These are phyloP conservation scores for Andrena cerasifolii DNA, from an alignment of 1,140 invertebrate species.

Conservation along the genomic window DNA sequence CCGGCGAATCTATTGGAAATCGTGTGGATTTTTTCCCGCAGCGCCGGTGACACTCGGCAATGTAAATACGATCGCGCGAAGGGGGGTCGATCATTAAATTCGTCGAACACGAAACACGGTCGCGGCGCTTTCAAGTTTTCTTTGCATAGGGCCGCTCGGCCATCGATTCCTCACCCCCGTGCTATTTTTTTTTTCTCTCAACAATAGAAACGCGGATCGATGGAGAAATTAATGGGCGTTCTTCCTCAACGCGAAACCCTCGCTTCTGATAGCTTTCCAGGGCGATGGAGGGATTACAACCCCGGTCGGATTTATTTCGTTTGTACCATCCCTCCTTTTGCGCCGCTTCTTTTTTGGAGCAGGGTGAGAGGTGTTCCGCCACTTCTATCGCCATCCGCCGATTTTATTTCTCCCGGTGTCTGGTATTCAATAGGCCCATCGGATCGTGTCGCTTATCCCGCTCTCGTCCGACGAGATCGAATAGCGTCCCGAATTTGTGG, in stretches of 20 bases:
- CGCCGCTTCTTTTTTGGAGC: neutral
- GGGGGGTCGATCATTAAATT: slow-evolving; percentile 30
- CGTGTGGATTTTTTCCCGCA: slow-evolving; percentile 2
- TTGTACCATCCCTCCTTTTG: neutral
- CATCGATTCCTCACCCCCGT: neutral
- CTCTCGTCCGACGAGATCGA: neutral
- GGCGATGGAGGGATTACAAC: neutral
- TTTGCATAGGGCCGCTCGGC: slow-evolving; percentile 3
- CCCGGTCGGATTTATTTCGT: neutral
- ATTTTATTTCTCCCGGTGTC: slow-evolving; percentile 35
- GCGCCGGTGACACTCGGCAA: neutral
- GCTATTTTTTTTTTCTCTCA: too few species aligned
- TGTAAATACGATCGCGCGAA: slow-evolving; percentile 11
- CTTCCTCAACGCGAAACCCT: slow-evolving; percentile 35
- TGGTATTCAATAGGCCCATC: slow-evolving; percentile 33
- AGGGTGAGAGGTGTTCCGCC: too few species aligned
- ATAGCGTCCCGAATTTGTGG: too few species aligned
- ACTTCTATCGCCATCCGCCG: neutral
- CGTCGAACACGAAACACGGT: slow-evolving; percentile 17
- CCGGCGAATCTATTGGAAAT: neutral
- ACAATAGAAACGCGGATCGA: slow-evolving; percentile 40
- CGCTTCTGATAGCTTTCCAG: slow-evolving; percentile 8
- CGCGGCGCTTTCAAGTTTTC: neutral
- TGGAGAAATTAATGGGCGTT: slow-evolving; percentile 41
- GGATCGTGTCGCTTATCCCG: slow-evolving; percentile 24